Percentiles rank a stretch among this genome's conserved stretches.
Conservation (phyloP, 2,888 invertebrate genomes). For the Micoletzkya japonica region DNA sequence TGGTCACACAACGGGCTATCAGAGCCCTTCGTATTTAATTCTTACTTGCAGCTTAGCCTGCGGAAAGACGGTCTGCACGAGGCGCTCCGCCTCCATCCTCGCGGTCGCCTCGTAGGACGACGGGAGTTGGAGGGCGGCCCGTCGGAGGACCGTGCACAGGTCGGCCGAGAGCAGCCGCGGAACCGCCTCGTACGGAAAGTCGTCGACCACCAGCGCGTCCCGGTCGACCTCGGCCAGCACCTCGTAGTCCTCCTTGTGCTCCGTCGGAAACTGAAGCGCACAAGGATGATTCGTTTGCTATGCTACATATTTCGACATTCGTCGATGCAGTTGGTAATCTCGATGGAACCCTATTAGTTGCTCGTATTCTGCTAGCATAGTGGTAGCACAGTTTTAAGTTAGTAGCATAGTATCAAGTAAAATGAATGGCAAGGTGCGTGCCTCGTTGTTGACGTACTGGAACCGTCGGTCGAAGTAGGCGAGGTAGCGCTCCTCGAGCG, state of each 20-base stretch:
- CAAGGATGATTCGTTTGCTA: too few species aligned
- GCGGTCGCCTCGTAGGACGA: background rate
- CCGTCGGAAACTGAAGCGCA: slow-evolving; percentile 10
- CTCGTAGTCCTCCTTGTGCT: slow-evolving; percentile 10
- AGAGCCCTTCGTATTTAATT: too few species aligned
- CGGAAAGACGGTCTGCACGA: slow-evolving; percentile 2
- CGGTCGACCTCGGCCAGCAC: background rate
- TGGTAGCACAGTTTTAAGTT: background rate
- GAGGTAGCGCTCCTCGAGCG: slow-evolving; percentile 46
- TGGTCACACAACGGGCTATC: too few species aligned
- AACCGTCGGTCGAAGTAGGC: slow-evolving; percentile 52
- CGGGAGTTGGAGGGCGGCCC: slow-evolving; percentile 14
- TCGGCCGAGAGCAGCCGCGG: background rate
- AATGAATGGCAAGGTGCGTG: slow-evolving; percentile 5
- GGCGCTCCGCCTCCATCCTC: background rate
- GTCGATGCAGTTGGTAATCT: too few species aligned
- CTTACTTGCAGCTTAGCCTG: slow-evolving; percentile 5
- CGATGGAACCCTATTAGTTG: too few species aligned
- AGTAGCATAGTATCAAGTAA: background rate
- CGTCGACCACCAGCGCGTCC: slow-evolving; percentile 1
- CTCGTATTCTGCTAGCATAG: too few species aligned
- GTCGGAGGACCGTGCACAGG: slow-evolving; percentile 5
- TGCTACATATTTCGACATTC: too few species aligned
- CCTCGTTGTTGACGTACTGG: slow-evolving; percentile 42
- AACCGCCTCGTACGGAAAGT: slow-evolving; percentile 8